A percentile compares a stretch with the other conserved stretches of the same genome.
Conservation (phyloP, 1,140 invertebrate species). For the Zophobas morio region DNA sequence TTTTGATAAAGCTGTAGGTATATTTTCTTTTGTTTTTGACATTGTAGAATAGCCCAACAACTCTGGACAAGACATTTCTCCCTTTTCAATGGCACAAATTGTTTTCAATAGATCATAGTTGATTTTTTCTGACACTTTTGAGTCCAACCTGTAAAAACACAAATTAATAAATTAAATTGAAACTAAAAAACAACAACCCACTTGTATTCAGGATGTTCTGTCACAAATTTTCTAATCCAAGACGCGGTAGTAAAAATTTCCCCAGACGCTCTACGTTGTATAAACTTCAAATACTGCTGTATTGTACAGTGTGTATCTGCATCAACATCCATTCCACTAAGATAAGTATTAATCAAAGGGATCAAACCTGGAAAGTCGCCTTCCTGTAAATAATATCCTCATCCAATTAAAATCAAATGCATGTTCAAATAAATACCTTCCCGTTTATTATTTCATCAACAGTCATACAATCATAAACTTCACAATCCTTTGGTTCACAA, state of each 20-base stretch:
- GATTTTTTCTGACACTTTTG: constrained; percentile 88
- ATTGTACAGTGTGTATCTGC: constrained; percentile 97
- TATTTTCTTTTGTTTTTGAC: constrained; percentile 85
- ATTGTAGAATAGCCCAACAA: constrained; percentile 80
- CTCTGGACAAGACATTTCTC: constrained; percentile 80
- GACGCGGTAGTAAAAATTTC: constrained; percentile 88
- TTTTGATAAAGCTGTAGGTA: constrained; percentile 80
- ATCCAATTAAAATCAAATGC: constrained; percentile 13
- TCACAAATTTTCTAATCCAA: constrained; percentile 95
- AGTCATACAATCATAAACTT: constrained; percentile 83
- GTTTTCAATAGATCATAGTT: constrained; percentile 94
- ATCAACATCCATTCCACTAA: constrained; percentile 95
- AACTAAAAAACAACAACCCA: constrained; percentile 58
- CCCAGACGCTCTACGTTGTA: constrained; percentile 90
- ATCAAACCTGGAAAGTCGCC: constrained; percentile 95
- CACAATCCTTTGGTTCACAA: constrained; percentile 65
- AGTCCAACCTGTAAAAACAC: constrained; percentile 82
- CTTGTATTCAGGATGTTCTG: constrained; percentile 91
- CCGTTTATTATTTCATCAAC: constrained; percentile 98
- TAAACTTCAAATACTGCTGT: constrained; percentile 96
- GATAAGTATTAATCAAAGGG: constrained; percentile 93
- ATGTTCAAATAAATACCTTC: constrained; percentile 75
- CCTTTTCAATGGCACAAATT: constrained; percentile 81
- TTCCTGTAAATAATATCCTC: constrained; percentile 69
- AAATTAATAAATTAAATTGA: constrained; percentile 25